Conservation (phyloP, 2,113 vertebrate species). For the Xiphophorus couchianus region DNA sequence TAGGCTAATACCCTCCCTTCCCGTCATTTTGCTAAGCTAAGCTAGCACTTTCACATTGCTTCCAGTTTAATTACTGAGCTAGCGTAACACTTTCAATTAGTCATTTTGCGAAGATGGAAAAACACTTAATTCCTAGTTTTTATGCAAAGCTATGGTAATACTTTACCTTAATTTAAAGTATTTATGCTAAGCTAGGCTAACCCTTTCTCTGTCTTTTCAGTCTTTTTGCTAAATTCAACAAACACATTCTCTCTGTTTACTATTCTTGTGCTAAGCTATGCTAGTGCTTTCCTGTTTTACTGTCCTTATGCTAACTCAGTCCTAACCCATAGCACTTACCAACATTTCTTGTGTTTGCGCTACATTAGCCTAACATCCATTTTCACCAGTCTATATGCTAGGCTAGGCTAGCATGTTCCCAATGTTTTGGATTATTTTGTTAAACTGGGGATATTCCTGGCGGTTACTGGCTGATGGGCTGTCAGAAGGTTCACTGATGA, state of each 20-base stretch:
- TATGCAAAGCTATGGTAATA: not conserved
- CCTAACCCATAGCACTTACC: not conserved
- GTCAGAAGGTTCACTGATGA: not conserved
- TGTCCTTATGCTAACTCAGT: not conserved
- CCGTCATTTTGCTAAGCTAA: not conserved
- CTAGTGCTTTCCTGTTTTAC: not conserved
- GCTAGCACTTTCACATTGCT: not conserved
- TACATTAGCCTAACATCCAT: not conserved
- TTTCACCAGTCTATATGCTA: too few relatives aligned
- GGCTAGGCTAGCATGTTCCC: not conserved
- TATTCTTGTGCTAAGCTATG: not conserved
- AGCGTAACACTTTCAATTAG: too few relatives aligned
- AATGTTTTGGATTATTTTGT: not conserved
- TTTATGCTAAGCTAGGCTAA: conserved; percentile 13
- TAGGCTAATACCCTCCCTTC: not conserved
- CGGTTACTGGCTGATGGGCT: not conserved
- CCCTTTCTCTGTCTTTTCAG: not conserved
- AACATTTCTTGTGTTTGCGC: not conserved
- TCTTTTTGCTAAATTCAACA: not conserved
- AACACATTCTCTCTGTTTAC: not conserved
- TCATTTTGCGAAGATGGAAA: too few relatives aligned
- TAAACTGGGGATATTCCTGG: not conserved
- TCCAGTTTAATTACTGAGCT: not conserved
- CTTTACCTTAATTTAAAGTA: not conserved
- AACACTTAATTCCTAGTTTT: not conserved